Conservation (phyloP, 2,888 invertebrate species). For the Lasioglossum vierecki region DNA sequence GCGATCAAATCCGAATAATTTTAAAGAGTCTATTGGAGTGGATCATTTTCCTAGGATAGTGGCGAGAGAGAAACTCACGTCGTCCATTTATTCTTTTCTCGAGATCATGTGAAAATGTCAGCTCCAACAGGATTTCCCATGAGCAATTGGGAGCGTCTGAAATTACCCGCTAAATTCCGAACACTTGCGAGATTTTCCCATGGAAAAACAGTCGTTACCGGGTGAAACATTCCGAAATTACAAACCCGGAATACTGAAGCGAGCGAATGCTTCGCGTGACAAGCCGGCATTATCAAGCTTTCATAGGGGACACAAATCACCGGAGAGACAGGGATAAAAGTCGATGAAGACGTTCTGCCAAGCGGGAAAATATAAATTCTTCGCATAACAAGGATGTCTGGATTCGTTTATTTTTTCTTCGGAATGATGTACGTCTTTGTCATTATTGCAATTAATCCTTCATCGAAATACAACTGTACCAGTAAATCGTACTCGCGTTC, state of each 20-base stretch:
- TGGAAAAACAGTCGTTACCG: neutral
- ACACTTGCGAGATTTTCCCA: neutral
- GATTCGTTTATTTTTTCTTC: neutral
- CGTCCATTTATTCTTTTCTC: neutral
- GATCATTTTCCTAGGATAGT: neutral
- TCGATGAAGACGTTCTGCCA: neutral
- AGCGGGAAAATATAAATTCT: neutral
- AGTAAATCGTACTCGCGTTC: neutral
- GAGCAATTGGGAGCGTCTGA: neutral
- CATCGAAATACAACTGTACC: neutral
- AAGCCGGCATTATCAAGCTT: neutral
- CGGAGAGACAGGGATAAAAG: neutral
- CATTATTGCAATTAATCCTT: neutral
- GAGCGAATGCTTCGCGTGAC: neutral
- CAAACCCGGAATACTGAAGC: neutral
- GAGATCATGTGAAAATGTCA: constrained; percentile 11
- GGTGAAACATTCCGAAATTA: constrained; percentile 8
- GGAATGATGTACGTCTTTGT: neutral
- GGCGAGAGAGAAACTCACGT: neutral
- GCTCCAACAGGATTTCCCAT: constrained; percentile 25
- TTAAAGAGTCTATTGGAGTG: no score
- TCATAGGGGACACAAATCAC: constrained; percentile 4
- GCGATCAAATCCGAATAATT: no score
- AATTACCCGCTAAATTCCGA: constrained; percentile 10
- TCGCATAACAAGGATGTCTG: neutral